Percentiles rank a stretch among this genome's conserved stretches.
These are phyloP conservation scores for Epinephelus moara DNA, from an alignment of 2,113 vertebrate species.

Conservation along the genomic window DNA sequence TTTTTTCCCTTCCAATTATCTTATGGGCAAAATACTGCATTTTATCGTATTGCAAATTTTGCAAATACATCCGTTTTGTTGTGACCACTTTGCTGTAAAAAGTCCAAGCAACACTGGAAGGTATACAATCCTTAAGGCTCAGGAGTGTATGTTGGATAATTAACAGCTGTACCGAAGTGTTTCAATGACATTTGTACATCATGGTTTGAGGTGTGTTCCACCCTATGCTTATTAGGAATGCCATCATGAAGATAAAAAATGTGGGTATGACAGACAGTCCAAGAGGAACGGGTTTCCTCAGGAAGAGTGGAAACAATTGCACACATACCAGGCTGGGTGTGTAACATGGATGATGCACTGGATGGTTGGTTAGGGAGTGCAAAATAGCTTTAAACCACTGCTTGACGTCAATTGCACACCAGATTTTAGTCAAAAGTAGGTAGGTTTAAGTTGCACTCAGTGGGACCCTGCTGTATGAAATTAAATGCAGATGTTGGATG, in stretches of 20 bases:
- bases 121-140: neutral
- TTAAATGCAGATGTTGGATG: neutral
- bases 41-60: neutral
- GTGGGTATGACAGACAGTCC: constrained; percentile 6
- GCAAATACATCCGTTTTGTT: neutral
- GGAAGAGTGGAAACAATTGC: constrained; percentile 43
- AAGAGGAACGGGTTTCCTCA: constrained; percentile 38
- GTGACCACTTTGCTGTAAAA: neutral
- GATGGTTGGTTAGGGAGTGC: neutral
- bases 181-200: no score
- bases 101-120: no score
- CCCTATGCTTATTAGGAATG: neutral
- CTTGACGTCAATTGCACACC: neutral
- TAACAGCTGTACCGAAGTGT: neutral
- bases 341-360: constrained; percentile 16
- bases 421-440: neutral
- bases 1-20: no score
- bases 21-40: no score
- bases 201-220: neutral
- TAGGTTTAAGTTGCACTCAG: neutral
- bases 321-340: constrained; percentile 37
- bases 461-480: neutral
- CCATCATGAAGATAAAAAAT: constrained; percentile 2
- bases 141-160: no score
- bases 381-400: neutral